Evolutionary conservation across 2,113 vertebrate species (phyloP).

Genomic region (Climacteris rufus): DNA sequence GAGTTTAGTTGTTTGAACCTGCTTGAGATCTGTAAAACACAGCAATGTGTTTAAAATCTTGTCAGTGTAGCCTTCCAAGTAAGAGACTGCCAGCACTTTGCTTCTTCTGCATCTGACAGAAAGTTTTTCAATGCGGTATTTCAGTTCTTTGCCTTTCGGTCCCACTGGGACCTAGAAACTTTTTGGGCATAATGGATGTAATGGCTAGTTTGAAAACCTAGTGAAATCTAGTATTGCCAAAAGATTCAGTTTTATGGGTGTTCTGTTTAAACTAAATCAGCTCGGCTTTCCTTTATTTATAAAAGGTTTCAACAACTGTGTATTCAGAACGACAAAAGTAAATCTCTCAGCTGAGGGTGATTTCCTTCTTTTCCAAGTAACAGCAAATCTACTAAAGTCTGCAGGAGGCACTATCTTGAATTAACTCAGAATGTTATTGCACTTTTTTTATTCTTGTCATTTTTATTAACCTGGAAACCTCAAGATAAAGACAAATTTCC

Average conservation of each 20-base stretch:
- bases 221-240: not conserved
- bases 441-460: not conserved
- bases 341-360: not conserved
- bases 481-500: not conserved
- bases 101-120: not conserved
- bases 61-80: not conserved
- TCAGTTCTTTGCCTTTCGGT: not conserved
- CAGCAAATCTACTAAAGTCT: not conserved
- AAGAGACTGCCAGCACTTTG: not conserved
- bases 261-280: not conserved
- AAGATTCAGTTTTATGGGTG: not conserved
- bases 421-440: not conserved
- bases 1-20: not conserved
- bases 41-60: not conserved
- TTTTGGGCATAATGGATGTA: not conserved
- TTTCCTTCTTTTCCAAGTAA: not conserved
- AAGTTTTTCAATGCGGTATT: not conserved
- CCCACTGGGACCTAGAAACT: not conserved
- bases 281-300: not conserved
- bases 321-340: not conserved
- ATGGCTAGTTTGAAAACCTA: not conserved
- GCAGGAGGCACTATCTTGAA: not conserved
- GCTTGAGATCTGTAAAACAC: not conserved
- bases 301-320: not conserved
- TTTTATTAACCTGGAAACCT: not conserved